A percentile compares a stretch with the other conserved stretches of the same genome.
Conservation (phyloP, 2,888 invertebrate species). For the Dione juno region DNA sequence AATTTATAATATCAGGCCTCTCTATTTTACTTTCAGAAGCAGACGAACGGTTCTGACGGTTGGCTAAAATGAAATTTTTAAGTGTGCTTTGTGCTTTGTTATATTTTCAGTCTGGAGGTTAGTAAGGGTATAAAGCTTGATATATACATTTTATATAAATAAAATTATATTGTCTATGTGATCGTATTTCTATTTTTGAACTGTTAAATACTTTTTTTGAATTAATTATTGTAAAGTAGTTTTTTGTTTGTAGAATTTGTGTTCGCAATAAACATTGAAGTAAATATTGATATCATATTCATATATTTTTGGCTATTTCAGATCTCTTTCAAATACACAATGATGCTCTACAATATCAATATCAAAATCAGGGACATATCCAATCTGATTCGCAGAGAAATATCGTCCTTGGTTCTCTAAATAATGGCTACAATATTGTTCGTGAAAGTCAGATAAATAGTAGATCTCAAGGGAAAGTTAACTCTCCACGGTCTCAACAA, state of each 20-base stretch:
- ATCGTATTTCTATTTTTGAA: neutral
- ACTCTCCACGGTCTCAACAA: neutral
- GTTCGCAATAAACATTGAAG: neutral
- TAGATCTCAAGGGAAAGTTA: neutral
- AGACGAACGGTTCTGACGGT: slow-evolving; percentile 28
- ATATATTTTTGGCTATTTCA: neutral
- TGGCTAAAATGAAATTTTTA: slow-evolving; percentile 38
- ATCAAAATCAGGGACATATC: neutral
- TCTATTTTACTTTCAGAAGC: slow-evolving; percentile 33
- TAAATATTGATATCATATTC: neutral
- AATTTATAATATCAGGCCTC: slow-evolving; percentile 54
- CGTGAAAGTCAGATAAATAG: neutral
- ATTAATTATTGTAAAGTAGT: neutral
- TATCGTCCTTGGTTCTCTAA: neutral
- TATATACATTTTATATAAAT: neutral
- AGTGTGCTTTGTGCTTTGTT: slow-evolving; percentile 40
- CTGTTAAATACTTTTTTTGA: neutral
- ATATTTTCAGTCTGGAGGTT: slow-evolving; percentile 37
- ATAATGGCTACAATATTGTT: neutral
- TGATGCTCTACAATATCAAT: neutral
- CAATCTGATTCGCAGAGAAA: neutral
- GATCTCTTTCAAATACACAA: slow-evolving; percentile 10
- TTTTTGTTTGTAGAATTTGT: neutral
- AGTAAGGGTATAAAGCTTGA: slow-evolving; percentile 16
- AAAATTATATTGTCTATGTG: neutral